phyloP scores from a whole-genome alignment of 2,113 vertebrate genomes.

The Nicator chloris region DNA sequence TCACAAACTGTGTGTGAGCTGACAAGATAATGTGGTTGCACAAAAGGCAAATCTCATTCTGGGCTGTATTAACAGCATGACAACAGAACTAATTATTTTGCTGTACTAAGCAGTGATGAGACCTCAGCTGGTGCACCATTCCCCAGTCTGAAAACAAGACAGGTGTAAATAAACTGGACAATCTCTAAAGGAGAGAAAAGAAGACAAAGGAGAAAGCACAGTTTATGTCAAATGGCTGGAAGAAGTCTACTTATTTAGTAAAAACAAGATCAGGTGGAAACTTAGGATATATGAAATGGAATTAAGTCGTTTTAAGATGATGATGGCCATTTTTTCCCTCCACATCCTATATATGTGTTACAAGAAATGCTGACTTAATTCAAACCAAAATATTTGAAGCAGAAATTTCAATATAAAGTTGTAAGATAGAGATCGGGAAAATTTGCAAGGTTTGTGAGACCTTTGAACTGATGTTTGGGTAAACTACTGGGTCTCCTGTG shows the following conservation, averaged over 20 bases:
- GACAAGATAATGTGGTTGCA: background rate
- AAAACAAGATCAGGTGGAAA: background rate
- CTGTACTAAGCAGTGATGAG: background rate
- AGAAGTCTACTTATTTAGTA: background rate
- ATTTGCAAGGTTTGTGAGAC: background rate
- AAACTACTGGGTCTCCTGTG: background rate
- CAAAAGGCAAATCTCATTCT: conserved; percentile 26
- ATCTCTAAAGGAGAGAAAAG: background rate
- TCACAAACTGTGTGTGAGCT: background rate
- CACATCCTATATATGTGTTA: background rate
- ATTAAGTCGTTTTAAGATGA: background rate
- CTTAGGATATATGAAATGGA: background rate
- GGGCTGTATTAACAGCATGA: background rate
- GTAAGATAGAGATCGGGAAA: background rate
- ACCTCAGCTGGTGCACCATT: background rate
- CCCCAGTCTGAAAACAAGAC: background rate
- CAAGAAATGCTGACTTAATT: background rate
- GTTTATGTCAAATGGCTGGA: background rate
- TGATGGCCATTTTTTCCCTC: background rate
- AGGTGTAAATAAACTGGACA: background rate
- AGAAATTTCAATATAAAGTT: background rate
- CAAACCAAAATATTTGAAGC: background rate
- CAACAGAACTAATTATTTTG: background rate
- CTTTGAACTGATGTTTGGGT: background rate
- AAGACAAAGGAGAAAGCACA: background rate